Evolutionary conservation across 92 coral and sea anemone species (phyloP), one percentile per base, ranked within the genome.

Genomic region (Hydrozoanthus gracilis): DNA sequence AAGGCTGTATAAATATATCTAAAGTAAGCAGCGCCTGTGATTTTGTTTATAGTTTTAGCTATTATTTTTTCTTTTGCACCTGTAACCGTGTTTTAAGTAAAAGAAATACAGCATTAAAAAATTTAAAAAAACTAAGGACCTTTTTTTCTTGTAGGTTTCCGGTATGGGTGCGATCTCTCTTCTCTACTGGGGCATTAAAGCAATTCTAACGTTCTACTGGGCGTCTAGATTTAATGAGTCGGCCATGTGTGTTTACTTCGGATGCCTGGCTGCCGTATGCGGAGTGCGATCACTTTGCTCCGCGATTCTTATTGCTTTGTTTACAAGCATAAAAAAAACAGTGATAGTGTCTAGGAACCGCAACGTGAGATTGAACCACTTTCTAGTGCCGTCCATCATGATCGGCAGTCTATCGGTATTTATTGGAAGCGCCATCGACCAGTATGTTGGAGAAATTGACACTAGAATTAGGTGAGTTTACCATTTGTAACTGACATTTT

Each of bases 361-460:
- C 46, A 39, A 9, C 15, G 78, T 73, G 56, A 44, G 52, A 2
- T 15, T 73, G 48, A 73, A 73, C 56, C 54, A 73, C 51, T 48
- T 73, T 56, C 78, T 73, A 2, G 48, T 73, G 48, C 78, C 78
- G 8, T 35, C 51, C 8, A 47, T 48, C 10, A 73, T 73, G 78
- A 73, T 48, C n/a, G 78, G 18, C 50, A 73, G 58, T 48, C 13
- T 73, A 8, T 73, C 78, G 17, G 48, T 44, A 48, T 73, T 73
- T 48, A 15, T 8, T 3, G 78, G 78, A 46, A 73, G 78, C 17
- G 78, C 78, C 15, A 73, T 48, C 12, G 78, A 73, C 18, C 78
- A 73, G 56, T 73, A 73, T 14, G 18, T 73, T 9, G 78, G 78
- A n/a, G 60, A 73, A 73, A 73, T 73, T 44, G 78, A 73, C 78